Evolutionary conservation across 2,888 invertebrate genomes (phyloP).

Genomic region (Drosophila cyrtoloma): DNA sequence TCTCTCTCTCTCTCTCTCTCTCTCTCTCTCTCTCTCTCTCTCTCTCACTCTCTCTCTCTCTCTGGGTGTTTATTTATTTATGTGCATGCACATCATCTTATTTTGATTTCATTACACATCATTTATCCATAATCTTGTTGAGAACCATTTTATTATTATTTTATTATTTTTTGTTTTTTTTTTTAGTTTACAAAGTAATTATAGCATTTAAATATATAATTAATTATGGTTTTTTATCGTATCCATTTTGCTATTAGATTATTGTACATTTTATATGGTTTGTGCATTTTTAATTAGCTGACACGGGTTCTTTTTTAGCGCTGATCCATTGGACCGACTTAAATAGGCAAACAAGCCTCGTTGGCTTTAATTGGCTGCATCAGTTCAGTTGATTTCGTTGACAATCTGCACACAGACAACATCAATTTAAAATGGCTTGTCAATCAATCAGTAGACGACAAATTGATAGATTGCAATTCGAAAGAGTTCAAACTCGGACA

Average conservation of each 20-base stretch:
- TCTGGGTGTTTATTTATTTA: constrained; percentile 33
- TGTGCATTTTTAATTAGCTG: constrained; percentile 75
- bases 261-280: constrained; percentile 54
- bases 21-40: no score
- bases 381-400: constrained; percentile 24
- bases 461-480: constrained; percentile 55
- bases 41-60: constrained; percentile 6
- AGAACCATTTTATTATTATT: background rate
- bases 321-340: constrained; percentile 13
- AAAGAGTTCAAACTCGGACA: constrained; percentile 28
- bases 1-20: constrained; percentile 11
- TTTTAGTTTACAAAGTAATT: constrained; percentile 21
- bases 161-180: background rate
- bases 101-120: constrained; percentile 62
- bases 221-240: constrained; percentile 44
- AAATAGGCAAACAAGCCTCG: constrained; percentile 5
- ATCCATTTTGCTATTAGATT: constrained; percentile 75
- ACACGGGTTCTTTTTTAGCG: constrained; percentile 54
- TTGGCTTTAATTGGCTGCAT: constrained; percentile 49
- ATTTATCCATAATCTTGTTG: constrained; percentile 64
- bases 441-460: constrained; percentile 69
- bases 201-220: constrained; percentile 72
- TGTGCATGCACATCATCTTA: constrained; percentile 31
- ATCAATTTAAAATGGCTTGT: constrained; percentile 60
- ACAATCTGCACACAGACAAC: constrained; percentile 18